Evolutionary conservation across 2,797 vertebrate genomes (phyloP).

Genomic region (Anguilla obscura): DNA sequence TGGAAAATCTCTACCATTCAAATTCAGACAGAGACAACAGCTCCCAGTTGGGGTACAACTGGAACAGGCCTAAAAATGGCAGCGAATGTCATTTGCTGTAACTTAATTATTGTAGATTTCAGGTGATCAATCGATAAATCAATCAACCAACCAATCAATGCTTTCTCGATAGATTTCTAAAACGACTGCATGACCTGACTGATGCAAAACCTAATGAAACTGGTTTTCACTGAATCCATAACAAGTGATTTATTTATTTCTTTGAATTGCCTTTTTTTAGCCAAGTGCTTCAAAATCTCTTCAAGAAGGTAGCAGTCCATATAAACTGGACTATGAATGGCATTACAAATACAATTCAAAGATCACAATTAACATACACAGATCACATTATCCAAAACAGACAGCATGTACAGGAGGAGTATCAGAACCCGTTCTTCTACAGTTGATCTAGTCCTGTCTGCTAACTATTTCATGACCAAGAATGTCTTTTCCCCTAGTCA

Average conservation of each 20-base stretch:
- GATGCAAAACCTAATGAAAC: neutral
- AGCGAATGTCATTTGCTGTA: neutral
- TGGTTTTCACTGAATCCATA: neutral
- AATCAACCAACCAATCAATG: neutral
- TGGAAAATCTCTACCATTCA: constrained; percentile 8
- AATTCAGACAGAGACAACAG: neutral
- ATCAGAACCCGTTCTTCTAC: neutral
- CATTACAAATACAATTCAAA: neutral
- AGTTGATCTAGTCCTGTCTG: neutral
- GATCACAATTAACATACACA: neutral
- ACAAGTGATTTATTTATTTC: neutral
- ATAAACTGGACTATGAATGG: neutral
- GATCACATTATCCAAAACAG: neutral
- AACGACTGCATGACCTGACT: neutral
- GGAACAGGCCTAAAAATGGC: neutral
- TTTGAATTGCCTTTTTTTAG: neutral
- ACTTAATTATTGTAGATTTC: neutral
- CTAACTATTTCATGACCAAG: neutral
- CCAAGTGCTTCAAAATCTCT: neutral
- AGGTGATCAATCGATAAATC: neutral
- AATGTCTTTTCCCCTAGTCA: neutral
- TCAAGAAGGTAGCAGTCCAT: neutral
- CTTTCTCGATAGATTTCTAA: neutral
- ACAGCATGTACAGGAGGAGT: neutral
- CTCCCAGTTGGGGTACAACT: neutral